These are phyloP conservation scores for Xenopus petersii DNA, from an alignment of 2,797 vertebrate species.

Conservation along the genomic window DNA sequence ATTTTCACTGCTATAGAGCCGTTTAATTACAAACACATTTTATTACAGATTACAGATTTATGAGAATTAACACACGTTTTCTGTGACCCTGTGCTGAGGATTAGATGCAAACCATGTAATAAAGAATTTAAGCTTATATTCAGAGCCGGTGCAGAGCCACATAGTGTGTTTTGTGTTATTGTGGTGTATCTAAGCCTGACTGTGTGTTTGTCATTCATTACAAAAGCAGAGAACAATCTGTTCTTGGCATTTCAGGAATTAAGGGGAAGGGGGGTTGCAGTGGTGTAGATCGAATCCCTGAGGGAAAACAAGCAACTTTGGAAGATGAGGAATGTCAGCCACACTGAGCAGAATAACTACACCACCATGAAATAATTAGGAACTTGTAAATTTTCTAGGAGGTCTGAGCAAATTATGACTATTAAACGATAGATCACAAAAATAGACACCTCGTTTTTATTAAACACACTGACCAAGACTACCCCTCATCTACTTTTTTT, in stretches of 20 bases:
- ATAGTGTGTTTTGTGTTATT: constrained; percentile 5
- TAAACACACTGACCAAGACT: no score
- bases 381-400: constrained; percentile 31
- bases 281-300: constrained; percentile 33
- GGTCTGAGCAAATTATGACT: constrained; percentile 12
- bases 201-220: constrained; percentile 33
- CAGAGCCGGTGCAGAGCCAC: background rate
- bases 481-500: no score
- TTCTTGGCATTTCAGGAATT: constrained; percentile 49
- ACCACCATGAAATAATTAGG: constrained; percentile 45
- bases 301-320: constrained; percentile 43
- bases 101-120: background rate
- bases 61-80: background rate
- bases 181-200: background rate
- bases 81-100: background rate
- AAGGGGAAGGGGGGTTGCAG: constrained; percentile 24
- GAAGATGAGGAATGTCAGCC: constrained; percentile 41
- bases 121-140: background rate
- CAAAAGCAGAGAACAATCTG: constrained; percentile 40
- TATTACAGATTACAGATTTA: no score
- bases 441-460: no score
- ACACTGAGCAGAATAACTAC: constrained; percentile 35
- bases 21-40: background rate
- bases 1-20: background rate
- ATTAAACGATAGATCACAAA: background rate